phyloP scores from a whole-genome alignment of 2,888 invertebrate species.

The Bedellia somnulentella region DNA sequence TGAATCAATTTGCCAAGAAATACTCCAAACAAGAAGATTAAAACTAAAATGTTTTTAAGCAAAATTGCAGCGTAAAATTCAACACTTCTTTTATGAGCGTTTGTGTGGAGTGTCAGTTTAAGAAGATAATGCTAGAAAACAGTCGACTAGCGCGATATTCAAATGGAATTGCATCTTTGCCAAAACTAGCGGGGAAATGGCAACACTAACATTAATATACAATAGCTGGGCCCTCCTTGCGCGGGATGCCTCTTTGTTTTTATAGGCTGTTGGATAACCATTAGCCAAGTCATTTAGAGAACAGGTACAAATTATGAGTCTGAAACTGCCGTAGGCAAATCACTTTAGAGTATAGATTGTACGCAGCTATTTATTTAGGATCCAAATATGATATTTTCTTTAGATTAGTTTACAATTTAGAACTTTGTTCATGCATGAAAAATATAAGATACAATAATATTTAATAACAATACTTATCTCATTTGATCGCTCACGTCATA shows the following conservation, averaged over 20 bases:
- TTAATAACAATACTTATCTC: too few relatives aligned
- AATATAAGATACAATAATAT: too few relatives aligned
- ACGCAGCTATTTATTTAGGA: background rate
- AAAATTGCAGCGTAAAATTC: too few relatives aligned
- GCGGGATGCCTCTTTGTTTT: slow-evolving; percentile 46
- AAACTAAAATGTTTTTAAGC: too few relatives aligned
- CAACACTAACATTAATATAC: slow-evolving; percentile 55
- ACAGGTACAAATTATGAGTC: slow-evolving; percentile 27
- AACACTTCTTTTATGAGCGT: slow-evolving; percentile 44
- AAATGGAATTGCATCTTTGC: slow-evolving; percentile 62
- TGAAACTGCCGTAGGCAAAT: slow-evolving; percentile 6
- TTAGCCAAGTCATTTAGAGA: slow-evolving; percentile 38
- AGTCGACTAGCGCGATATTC: slow-evolving; percentile 56
- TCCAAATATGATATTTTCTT: background rate
- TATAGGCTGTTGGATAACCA: slow-evolving; percentile 51
- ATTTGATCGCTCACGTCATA: too few relatives aligned
- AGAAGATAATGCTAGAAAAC: slow-evolving; percentile 40
- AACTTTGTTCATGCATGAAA: background rate
- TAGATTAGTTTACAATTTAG: background rate
- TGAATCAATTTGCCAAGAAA: too few relatives aligned
- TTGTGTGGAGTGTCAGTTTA: slow-evolving; percentile 45
- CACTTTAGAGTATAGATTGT: background rate
- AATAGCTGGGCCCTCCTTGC: slow-evolving; percentile 47
- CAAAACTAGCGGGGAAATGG: slow-evolving; percentile 54
- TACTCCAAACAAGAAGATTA: too few relatives aligned